phyloP scores from a whole-genome alignment of 1,140 invertebrate genomes.

The Leptoteleia sp. region DNA sequence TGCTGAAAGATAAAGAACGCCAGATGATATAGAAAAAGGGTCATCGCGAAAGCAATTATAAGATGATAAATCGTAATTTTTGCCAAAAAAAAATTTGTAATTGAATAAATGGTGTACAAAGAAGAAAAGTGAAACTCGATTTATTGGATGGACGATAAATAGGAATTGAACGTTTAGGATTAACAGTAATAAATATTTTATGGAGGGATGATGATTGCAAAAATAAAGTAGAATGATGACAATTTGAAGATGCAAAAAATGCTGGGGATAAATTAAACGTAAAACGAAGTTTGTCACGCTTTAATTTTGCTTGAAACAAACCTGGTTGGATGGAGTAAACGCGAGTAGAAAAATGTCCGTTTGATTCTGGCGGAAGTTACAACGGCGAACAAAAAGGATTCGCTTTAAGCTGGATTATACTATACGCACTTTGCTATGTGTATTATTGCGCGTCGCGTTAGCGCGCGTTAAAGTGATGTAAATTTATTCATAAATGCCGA shows the following conservation, averaged over 20 bases:
- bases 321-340: slow-evolving; percentile 26
- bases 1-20: too few species aligned
- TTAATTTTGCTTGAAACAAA: slow-evolving; percentile 16
- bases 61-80: too few species aligned
- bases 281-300: slow-evolving; percentile 1
- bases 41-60: too few species aligned
- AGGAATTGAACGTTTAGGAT: too few species aligned
- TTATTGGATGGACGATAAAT: too few species aligned
- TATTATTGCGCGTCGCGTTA: slow-evolving; percentile 25
- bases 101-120: too few species aligned
- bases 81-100: too few species aligned
- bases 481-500: slow-evolving; percentile 69
- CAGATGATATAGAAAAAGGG: too few species aligned
- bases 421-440: slow-evolving; percentile 41
- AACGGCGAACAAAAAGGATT: slow-evolving; percentile 21
- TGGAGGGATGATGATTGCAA: too few species aligned
- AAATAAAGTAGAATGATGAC: too few species aligned
- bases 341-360: slow-evolving; percentile 24
- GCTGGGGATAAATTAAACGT: slow-evolving; percentile 5
- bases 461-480: slow-evolving; percentile 49
- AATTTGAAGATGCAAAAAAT: not conserved
- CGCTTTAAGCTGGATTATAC: slow-evolving; percentile 38
- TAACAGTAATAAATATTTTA: too few species aligned
- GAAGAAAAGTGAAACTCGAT: too few species aligned
- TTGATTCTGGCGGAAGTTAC: slow-evolving; percentile 24